Evolutionary conservation across 2,113 vertebrate genomes (phyloP).

Genomic region (Anas platyrhynchos): DNA sequence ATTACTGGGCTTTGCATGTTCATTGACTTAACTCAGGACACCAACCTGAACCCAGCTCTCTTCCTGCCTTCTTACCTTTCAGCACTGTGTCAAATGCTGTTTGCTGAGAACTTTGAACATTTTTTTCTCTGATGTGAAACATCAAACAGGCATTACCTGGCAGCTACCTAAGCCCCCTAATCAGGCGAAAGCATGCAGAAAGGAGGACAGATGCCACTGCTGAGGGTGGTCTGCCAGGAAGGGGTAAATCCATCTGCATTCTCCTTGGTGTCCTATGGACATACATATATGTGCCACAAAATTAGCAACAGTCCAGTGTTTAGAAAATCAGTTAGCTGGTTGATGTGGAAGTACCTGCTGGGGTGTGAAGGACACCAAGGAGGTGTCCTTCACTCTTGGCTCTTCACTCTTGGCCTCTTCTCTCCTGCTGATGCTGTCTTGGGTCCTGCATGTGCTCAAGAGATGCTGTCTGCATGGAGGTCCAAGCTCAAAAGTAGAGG

Average conservation of each 20-base stretch:
- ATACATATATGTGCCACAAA: no score
- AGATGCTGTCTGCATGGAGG: neutral
- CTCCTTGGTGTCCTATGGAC: neutral
- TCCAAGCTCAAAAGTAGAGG: neutral
- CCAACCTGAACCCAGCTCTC: neutral
- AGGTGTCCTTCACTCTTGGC: neutral
- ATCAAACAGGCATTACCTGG: neutral
- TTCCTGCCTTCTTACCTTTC: slow-evolving; percentile 7
- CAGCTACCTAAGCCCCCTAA: neutral
- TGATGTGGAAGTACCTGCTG: no score
- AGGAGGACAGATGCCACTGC: neutral
- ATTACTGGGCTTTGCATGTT: neutral
- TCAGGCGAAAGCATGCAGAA: neutral
- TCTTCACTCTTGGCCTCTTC: neutral
- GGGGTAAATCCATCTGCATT: neutral
- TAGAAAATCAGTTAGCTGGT: no score
- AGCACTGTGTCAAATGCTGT: slow-evolving; percentile 33
- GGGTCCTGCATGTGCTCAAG: neutral
- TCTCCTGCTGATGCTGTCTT: neutral
- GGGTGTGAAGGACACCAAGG: no score
- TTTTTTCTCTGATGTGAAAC: slow-evolving; percentile 21
- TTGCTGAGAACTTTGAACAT: slow-evolving; percentile 5
- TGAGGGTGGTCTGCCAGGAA: neutral
- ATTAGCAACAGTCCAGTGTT: no score
- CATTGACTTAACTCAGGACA: neutral